phyloP scores from a whole-genome alignment of 2,888 invertebrate species.

The Drosophila greeni region DNA sequence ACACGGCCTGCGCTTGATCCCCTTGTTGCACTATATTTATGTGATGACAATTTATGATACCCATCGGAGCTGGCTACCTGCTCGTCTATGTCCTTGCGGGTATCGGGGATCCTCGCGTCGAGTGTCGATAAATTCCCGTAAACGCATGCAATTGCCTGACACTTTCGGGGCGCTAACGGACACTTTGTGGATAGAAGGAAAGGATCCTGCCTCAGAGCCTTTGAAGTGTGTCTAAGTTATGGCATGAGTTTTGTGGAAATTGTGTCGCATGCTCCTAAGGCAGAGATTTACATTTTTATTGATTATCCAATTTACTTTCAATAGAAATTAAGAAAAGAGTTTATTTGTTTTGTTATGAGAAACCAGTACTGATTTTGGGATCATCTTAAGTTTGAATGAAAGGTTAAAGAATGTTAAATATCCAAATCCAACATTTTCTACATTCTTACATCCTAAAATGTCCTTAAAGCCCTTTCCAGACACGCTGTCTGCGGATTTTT shows the following conservation, averaged over 20 bases:
- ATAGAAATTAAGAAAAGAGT: not conserved
- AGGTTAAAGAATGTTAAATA: too few species aligned
- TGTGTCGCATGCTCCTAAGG: slow-evolving; percentile 16
- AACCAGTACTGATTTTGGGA: not conserved
- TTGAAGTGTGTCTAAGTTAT: slow-evolving; percentile 57
- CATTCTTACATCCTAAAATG: too few species aligned
- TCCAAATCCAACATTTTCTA: too few species aligned
- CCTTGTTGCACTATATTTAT: slow-evolving; percentile 69
- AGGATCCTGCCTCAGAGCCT: slow-evolving; percentile 1
- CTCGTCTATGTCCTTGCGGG: not conserved
- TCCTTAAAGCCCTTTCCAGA: slow-evolving; percentile 8
- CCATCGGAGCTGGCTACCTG: slow-evolving; percentile 48
- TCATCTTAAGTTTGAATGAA: too few species aligned
- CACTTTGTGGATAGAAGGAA: slow-evolving; percentile 4
- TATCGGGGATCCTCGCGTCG: slow-evolving; percentile 46
- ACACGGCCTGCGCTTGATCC: slow-evolving; percentile 47
- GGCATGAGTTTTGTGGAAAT: slow-evolving; percentile 36
- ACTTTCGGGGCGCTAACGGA: slow-evolving; percentile 51
- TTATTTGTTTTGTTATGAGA: too few species aligned
- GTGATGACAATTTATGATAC: slow-evolving; percentile 75
- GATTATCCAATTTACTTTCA: not conserved
- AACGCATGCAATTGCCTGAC: slow-evolving; percentile 65
- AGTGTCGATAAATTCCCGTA: slow-evolving; percentile 71
- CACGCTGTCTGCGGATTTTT: slow-evolving; percentile 27
- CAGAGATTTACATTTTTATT: slow-evolving; percentile 13